Evolutionary conservation across 2,113 vertebrate genomes (phyloP), one percentile per base, ranked within the genome.

Genomic region (Antennarius striatus): DNA sequence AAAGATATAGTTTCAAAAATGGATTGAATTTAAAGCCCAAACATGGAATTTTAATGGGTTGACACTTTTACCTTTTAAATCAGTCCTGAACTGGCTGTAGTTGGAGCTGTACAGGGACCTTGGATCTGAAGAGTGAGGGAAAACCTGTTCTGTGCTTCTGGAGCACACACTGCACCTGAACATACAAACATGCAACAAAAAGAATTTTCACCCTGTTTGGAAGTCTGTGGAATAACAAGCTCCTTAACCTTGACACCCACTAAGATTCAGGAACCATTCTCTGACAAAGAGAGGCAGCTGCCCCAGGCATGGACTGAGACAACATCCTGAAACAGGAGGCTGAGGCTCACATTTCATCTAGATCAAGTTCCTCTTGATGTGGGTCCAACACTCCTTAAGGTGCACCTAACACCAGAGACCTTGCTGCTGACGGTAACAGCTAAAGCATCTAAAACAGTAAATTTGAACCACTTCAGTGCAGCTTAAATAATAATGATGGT

Each of bases 131-230:
- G 77, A 81, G 40, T 68, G 82, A 6, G 82, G 55, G 49, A 92
- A 91, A 49, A 93, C 88, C 65, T 87, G 86, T 65, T 92, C 90
- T 63, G 89, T 93, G 71, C 92, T 93, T 67, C 87, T 91, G 30
- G 93, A 93, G 65, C 94, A 95, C 60, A 95, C 90, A 17, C 80
- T 73, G 75, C 94, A 94, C 67, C 94, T 94, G 47, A 65, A 73
- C 54, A 79, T 45, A 36, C 7, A 77, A 17, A 74, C 17, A 63
- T 1, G 12, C 16, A 80, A 55, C n/a, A 60, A 28, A 73, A 16
- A 56, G 2, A 43, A 28, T 48, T 48, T 69, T 72, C 45, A 68
- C 30, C 22, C 36, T 60, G 10, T 1, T 61, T 54, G n/a, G 15
- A 71, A 0, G 22, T 36, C 63, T 58, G 48, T 57, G 32, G 75